Evolutionary conservation across 2,797 vertebrate genomes (phyloP).

Genomic region (Fistularia tabacaria): DNA sequence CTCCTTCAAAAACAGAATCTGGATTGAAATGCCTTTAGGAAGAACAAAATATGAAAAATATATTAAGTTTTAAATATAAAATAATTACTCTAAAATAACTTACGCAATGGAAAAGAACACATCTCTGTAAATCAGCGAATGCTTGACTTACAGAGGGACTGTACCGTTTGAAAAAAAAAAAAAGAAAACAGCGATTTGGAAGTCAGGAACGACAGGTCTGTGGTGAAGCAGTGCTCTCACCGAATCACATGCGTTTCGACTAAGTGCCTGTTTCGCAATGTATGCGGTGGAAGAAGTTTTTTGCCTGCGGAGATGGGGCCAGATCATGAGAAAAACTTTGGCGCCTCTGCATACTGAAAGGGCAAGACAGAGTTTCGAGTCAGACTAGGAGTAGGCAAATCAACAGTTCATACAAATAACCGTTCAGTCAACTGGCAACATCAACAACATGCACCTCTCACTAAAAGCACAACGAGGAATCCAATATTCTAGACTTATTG

Average conservation of each 20-base stretch:
- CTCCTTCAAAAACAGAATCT: constrained; percentile 37
- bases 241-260: constrained; percentile 21
- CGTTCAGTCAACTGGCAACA: constrained; percentile 34
- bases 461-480: constrained; percentile 33
- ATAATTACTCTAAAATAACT: constrained; percentile 46
- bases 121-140: constrained; percentile 28
- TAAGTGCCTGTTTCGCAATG: neutral
- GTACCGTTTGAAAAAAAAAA: constrained; percentile 5
- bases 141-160: constrained; percentile 21
- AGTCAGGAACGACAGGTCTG: constrained; percentile 11
- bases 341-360: too few relatives aligned
- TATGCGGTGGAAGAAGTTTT: constrained; percentile 14
- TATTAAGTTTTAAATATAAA: constrained; percentile 51
- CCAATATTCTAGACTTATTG: constrained; percentile 14
- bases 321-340: too few relatives aligned
- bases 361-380: constrained; percentile 5
- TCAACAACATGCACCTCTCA: constrained; percentile 47
- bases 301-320: too few relatives aligned
- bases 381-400: neutral
- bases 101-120: constrained; percentile 17
- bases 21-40: constrained; percentile 27
- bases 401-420: constrained; percentile 26
- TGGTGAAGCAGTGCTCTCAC: too few relatives aligned
- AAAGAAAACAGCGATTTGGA: neutral
- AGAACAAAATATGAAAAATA: constrained; percentile 44